Base-by-base conservation (phyloP, 2,797 vertebrate species). In the Helostoma temminkii region DNA sequence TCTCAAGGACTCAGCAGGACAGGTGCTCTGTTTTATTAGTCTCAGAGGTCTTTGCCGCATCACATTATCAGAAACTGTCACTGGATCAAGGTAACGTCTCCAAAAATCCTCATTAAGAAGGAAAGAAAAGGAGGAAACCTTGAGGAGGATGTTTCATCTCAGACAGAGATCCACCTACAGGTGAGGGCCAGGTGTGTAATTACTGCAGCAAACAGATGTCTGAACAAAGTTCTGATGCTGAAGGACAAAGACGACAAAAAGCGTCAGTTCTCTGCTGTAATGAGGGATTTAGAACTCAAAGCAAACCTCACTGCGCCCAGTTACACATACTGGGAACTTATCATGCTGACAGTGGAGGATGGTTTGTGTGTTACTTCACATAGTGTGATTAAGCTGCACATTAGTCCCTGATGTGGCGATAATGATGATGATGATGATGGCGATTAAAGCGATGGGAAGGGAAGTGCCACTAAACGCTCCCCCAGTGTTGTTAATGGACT, bases 401-500 rank as follows among this genome's bases (percentile, higher is more conserved):
- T 61, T 18, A 58, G 36, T 26, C 30, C 16, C 30, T 43, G 36
- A 47, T 62, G 65, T 42, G 53, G 26, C 9, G 55, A 36, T 56
- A 18, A 75, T 46, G 52, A 62, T 62, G 43, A 37, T 62, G 43
- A 37, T 9, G 56, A 65, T 30, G 28, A 30, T 8, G 60, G 21
- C 63, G 43, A 71, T 52, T 25, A 28, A 42, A 55, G 14, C 48
- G 34, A 70, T 37, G 37, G 52, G 60, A 30, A n/a, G 65, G 43
- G 53, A 76, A 50, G 69, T 1, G 18, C n/a, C 34, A 15, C n/a
- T 76, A 56, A 66, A 54, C 22, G 18, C 47, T 70, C 61, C 53
- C 57, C 56, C 55, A 22, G 43, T 34, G 74, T 12, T 30, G 41
- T 71, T 70, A 78, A 81, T 73, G 57, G 65, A 14, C 32, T 22